Evolutionary conservation across 2,113 vertebrate species (phyloP).

Genomic region (Dascyllus trimaculatus): DNA sequence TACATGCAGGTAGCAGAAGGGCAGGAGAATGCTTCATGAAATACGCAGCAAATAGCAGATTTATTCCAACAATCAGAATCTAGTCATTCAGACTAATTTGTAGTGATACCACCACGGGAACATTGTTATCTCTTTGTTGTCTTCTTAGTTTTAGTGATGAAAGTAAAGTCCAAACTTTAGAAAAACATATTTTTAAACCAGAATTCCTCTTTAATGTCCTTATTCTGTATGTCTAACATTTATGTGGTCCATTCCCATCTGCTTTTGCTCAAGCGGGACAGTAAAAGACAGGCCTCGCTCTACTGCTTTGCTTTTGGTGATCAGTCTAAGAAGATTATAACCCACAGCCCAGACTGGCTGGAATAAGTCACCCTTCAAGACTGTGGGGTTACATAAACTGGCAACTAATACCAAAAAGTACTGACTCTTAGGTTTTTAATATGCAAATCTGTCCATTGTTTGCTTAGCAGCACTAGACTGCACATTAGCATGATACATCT

Average conservation of each 20-base stretch:
- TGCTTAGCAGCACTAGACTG: constrained; percentile 8
- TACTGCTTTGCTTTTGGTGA: background rate
- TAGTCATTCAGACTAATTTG: too few species aligned
- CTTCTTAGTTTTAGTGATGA: too few species aligned
- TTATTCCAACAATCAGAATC: too few species aligned
- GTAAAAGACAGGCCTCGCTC: background rate
- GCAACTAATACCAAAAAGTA: background rate
- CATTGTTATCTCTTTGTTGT: too few species aligned
- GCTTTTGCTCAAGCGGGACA: background rate
- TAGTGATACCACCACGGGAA: too few species aligned
- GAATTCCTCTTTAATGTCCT: background rate
- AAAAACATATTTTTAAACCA: too few species aligned
- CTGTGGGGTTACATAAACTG: background rate
- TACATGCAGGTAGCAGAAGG: too few species aligned
- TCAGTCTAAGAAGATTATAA: background rate
- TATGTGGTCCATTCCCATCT: background rate
- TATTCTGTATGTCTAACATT: background rate
- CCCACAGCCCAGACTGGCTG: background rate
- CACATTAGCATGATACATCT: constrained; percentile 26
- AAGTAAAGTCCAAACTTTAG: too few species aligned
- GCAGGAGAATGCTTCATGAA: too few species aligned
- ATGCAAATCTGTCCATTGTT: constrained; percentile 31
- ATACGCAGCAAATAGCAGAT: too few species aligned
- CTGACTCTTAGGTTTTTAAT: background rate
- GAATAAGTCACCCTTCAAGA: constrained; percentile 3